These are phyloP conservation scores for Aphrophora alni DNA, from an alignment of 2,888 invertebrate genomes.

Conservation along the genomic window DNA sequence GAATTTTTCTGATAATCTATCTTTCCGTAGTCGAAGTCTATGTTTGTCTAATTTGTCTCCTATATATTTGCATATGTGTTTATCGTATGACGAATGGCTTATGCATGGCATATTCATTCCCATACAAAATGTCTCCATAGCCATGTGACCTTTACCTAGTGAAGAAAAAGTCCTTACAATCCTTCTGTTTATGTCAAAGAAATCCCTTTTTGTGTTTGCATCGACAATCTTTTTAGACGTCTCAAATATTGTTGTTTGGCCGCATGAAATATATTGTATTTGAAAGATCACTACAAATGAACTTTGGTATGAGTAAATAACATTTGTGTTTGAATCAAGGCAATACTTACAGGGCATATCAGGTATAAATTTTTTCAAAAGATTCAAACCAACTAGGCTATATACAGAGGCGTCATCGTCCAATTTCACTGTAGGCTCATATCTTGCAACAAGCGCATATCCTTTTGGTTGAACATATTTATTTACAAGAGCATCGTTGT, in stretches of 20 bases:
- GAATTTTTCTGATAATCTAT: no score
- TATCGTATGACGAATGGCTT: conserved; percentile 22
- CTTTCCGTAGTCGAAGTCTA: no score
- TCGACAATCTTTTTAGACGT: conserved; percentile 14
- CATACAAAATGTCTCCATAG: conserved; percentile 39
- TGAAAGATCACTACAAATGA: conserved; percentile 17
- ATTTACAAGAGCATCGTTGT: background rate
- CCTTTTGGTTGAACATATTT: conserved; percentile 11
- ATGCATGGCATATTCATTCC: conserved; percentile 22
- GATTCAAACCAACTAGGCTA: conserved; percentile 14
- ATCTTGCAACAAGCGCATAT: conserved; percentile 18
- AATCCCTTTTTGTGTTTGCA: conserved; percentile 9
- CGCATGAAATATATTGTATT: conserved; percentile 19
- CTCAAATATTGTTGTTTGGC: conserved; percentile 12
- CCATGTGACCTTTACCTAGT: conserved; percentile 43
- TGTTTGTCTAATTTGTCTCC: no score
- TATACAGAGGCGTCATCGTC: conserved; percentile 21
- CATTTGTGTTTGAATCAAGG: conserved; percentile 22
- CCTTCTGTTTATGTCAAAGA: conserved; percentile 24
- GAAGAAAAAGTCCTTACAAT: conserved; percentile 40
- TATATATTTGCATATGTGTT: no score
- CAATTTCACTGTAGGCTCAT: conserved; percentile 15
- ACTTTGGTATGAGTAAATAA: conserved; percentile 2
- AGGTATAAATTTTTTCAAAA: conserved; percentile 20
- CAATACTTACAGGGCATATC: conserved; percentile 16